Base-by-base conservation (phyloP, 2,888 invertebrate genomes). In the Dasypolia templi region DNA sequence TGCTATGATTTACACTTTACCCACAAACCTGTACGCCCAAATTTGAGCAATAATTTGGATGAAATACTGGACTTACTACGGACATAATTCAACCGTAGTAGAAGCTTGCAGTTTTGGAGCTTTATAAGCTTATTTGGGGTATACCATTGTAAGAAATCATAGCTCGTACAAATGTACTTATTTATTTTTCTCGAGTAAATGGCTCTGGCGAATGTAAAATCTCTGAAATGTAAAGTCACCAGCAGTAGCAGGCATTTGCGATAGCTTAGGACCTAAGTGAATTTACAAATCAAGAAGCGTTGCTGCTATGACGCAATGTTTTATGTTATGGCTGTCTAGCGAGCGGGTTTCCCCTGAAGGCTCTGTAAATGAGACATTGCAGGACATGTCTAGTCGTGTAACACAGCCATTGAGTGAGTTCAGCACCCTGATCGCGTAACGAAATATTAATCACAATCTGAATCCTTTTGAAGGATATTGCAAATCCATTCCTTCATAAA, bases 1-100 rank as follows among this genome's bases (percentile, higher is more conserved):
- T 32, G 51, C 32, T 53, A 72, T 75, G 62, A 86, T 82, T 75
- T 84, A 86, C 66, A 70, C 53, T 80, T 19, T 59, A 59, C 58
- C 69, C 49, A 80, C 82, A 82, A 75, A 80, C 64, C 46, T 42
- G 55, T 61, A 32, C 56, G n/a, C n/a, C 17, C 44, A 65, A 51
- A 29, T 6, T 69, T 67, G 42, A 46, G 68, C 59, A 61, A 72
- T 74, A 26, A 56, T 70, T 70, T 61, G 55, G 39, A 65, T 61
- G 71, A 66, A 79, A 42, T 64, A 73, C n/a, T 69, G 61, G 29
- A 39, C 12, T 62, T 63, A 32, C n/a, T 56, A 46, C 39, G 2
- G 35, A 49, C 78, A 17, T 65, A 64, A 26, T 56, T 49, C n/a
- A 17, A 32, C 32, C 2, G 35, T 7, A 14, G 26, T 49, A 29